Base-by-base conservation (phyloP, 2,113 vertebrate species). In the Cheilinus undulatus region DNA sequence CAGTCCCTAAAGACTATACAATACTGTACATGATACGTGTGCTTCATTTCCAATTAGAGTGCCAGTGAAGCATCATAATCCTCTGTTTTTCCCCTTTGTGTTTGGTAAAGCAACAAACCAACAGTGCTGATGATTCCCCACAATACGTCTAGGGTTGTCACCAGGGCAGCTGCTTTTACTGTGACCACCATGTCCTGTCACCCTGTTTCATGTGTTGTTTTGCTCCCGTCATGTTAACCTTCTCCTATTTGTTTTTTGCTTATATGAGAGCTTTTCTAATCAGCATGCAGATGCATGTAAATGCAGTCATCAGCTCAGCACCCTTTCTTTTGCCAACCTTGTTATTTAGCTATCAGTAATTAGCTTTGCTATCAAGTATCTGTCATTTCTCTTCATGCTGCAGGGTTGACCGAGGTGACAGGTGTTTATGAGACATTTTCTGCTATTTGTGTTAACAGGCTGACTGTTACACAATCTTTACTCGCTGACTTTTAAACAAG, bases 261-360 rank as follows among this genome's bases (percentile, higher is more conserved):
- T 71, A 60, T 85, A 81, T 62, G 86, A 79, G 83, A 75, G 75
- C 7, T 42, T 42, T 63, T 54, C 64, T 87, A 61, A 89, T 92
- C 88, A 91, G 48, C 69, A 92, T 92, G 87, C 81, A 92, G 89
- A 93, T 92, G 34, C 85, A 91, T 93, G 91, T 85, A 89, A 91
- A 93, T 89, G 28, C 67, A 74, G 49, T 82, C 73, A 30, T 78
- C 56, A 54, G 52, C 82, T 79, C 82, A 71, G 54, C 77, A 62
- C 48, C 46, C 75, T 76, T 74, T 65, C 75, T 73, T 79, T 73
- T 78, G 82, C 80, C 83, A 82, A 50, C 82, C 78, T 78, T 76
- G 74, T 74, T 88, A 85, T 89, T 86, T 88, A 69, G 79, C 77
- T 76, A 80, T 86, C 70, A 64, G 76, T 75, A 76, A 89, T 88